Evolutionary conservation across 2,797 vertebrate genomes (phyloP).

Genomic region (Spheniscus humboldti): DNA sequence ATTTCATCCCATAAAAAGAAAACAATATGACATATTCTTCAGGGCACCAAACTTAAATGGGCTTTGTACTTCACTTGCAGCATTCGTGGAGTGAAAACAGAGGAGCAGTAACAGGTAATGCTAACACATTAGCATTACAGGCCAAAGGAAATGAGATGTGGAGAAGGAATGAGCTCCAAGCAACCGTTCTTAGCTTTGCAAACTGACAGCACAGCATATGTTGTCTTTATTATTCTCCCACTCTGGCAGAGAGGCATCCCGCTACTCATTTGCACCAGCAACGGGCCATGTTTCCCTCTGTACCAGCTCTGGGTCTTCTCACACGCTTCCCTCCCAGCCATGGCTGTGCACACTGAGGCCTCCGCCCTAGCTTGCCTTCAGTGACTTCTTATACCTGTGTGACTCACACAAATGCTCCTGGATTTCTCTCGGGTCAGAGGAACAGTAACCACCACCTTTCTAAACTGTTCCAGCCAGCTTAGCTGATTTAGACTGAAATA

Average conservation of each 20-base stretch:
- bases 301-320: fast-evolving
- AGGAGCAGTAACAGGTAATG: neutral
- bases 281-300: neutral
- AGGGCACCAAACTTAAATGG: neutral
- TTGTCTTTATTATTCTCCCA: neutral
- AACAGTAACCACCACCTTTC: neutral
- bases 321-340: fast-evolving
- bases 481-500: neutral
- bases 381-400: fast-evolving
- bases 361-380: neutral
- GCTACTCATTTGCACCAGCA: neutral
- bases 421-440: neutral
- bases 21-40: neutral
- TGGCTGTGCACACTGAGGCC: neutral
- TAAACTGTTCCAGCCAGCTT: neutral
- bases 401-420: fast-evolving
- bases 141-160: neutral
- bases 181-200: neutral
- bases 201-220: neutral
- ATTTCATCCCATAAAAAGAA: neutral
- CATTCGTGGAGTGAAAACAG: neutral
- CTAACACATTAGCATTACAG: neutral
- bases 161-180: neutral
- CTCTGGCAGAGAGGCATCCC: neutral
- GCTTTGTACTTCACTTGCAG: neutral